phyloP scores from a whole-genome alignment of 2,113 vertebrate species.

The Narcine bancroftii region DNA sequence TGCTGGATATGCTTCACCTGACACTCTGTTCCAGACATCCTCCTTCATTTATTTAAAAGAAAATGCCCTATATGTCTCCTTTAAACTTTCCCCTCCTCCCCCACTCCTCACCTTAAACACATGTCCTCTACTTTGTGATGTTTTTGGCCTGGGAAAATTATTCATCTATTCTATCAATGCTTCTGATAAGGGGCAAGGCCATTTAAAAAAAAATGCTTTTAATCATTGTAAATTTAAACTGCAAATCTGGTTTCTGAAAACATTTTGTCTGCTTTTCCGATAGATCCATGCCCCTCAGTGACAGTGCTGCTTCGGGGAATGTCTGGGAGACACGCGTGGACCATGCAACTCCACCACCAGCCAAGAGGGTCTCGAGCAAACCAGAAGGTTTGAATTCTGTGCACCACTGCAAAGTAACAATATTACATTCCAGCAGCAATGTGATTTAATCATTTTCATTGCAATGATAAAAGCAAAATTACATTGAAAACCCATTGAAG shows the following conservation, averaged over 20 bases:
- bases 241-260: background rate
- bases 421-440: background rate
- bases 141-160: too few species aligned
- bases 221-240: background rate
- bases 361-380: slow-evolving; percentile 85
- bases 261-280: slow-evolving; percentile 44
- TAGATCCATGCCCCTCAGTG: slow-evolving; percentile 85
- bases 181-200: too few species aligned
- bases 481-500: too few species aligned
- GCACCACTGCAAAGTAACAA: too few species aligned
- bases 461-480: background rate
- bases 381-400: slow-evolving; percentile 69
- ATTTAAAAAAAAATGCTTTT: background rate
- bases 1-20: too few species aligned
- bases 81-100: too few species aligned
- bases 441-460: background rate
- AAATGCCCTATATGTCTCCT: too few species aligned
- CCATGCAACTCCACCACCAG: slow-evolving; percentile 88
- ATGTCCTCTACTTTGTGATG: too few species aligned
- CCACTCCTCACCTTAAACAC: too few species aligned
- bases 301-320: slow-evolving; percentile 84
- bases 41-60: too few species aligned
- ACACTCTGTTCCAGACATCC: too few species aligned
- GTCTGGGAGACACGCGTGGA: slow-evolving; percentile 89
- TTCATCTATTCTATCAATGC: too few species aligned